Percentiles rank a stretch among this genome's conserved stretches.
phyloP scores from a whole-genome alignment of 2,888 invertebrate species.

The Allolobophora icterica region DNA sequence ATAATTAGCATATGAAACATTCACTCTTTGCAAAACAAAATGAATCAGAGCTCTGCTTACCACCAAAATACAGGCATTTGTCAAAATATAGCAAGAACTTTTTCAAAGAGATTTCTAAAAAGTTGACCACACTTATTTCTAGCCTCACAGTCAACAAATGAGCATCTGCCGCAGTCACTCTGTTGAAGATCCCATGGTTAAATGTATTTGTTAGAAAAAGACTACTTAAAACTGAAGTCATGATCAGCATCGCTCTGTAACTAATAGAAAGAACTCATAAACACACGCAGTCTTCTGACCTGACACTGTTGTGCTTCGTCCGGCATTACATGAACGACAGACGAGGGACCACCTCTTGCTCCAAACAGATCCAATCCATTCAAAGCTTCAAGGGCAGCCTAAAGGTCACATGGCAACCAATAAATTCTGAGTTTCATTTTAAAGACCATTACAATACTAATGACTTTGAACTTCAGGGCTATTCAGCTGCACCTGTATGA shows the following conservation, averaged over 20 bases:
- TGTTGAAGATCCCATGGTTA: not conserved
- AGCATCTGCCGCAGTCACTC: not conserved
- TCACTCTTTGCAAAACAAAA: not conserved
- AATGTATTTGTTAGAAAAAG: not conserved
- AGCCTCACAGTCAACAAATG: slow-evolving; percentile 7
- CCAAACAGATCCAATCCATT: slow-evolving; percentile 96
- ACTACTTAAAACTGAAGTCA: not conserved
- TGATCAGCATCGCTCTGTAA: not conserved
- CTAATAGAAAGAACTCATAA: not conserved
- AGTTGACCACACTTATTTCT: not conserved
- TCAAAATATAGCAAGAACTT: not conserved
- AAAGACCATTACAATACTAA: not conserved
- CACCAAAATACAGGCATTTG: not conserved
- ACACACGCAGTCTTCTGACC: slow-evolving; percentile 52
- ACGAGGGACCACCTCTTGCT: slow-evolving; percentile 92
- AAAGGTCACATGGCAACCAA: slow-evolving; percentile 30
- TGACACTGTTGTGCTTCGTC: slow-evolving; percentile 99
- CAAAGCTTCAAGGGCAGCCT: slow-evolving; percentile 94
- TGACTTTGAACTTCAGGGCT: too few species aligned
- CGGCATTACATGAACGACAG: slow-evolving; percentile 94
- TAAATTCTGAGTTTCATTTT: not conserved
- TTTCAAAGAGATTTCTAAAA: not conserved
- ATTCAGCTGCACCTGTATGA: too few species aligned
- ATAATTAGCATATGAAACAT: not conserved
- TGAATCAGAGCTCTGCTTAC: not conserved